A percentile compares a stretch with the other conserved stretches of the same genome.
Evolutionary conservation across 64 coral and sea anemone species (phyloP).

Genomic region (Acropora yongei): DNA sequence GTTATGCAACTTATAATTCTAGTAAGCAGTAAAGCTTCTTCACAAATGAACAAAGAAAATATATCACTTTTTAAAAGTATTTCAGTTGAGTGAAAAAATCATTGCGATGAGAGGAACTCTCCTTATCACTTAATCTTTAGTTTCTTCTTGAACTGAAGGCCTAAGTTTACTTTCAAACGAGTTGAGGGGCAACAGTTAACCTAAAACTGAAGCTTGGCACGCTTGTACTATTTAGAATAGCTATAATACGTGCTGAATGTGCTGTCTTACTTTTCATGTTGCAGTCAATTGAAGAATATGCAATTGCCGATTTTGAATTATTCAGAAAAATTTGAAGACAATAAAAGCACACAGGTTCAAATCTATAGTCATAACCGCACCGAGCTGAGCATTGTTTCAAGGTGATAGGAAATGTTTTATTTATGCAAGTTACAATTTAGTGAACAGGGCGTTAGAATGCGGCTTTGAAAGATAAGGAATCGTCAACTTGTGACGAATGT

Average conservation of each 20-base stretch:
- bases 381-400: slow-evolving; percentile 5
- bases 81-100: too few species aligned
- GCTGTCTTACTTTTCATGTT: neutral
- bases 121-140: too few species aligned
- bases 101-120: too few species aligned
- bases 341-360: neutral
- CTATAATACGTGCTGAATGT: neutral
- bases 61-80: too few species aligned
- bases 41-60: too few species aligned
- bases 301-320: neutral
- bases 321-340: slow-evolving; percentile 7
- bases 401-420: slow-evolving; percentile 1
- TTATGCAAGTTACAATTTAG: neutral
- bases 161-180: too few species aligned
- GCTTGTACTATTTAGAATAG: too few species aligned
- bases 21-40: too few species aligned
- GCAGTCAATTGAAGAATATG: neutral
- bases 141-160: too few species aligned
- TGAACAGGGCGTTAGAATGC: neutral
- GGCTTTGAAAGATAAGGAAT: neutral
- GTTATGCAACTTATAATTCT: too few species aligned
- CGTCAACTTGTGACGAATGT: neutral
- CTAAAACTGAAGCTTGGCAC: too few species aligned
- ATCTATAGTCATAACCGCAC: neutral
- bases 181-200: too few species aligned